Evolutionary conservation across 2,113 vertebrate species (phyloP).

Genomic region (Siniperca knerii): DNA sequence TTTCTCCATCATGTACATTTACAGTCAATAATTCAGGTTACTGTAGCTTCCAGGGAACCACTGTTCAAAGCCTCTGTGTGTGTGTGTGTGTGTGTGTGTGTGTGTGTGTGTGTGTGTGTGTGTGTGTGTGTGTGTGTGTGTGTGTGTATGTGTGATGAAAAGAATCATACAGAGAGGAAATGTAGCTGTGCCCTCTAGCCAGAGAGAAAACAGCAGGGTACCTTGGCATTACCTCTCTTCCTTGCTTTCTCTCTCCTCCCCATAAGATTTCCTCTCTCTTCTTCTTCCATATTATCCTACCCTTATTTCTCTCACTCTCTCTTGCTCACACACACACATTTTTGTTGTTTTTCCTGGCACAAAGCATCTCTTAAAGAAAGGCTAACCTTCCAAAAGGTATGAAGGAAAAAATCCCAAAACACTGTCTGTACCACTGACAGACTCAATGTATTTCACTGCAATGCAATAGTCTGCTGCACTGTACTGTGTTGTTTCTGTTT

Average conservation of each 20-base stretch:
- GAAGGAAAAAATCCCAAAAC: conserved; percentile 33
- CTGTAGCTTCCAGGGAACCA: conserved; percentile 13
- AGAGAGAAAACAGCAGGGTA: conserved; percentile 60
- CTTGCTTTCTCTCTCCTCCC: conserved; percentile 29
- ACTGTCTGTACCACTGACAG: conserved; percentile 4
- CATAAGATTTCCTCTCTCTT: conserved; percentile 50
- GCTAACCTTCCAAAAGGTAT: conserved; percentile 55
- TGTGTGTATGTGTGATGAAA: conserved; percentile 16
- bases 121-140: conserved; percentile 3
- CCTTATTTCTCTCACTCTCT: conserved; percentile 1
- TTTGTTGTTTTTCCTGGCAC: conserved; percentile 32
- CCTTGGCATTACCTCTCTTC: conserved; percentile 57
- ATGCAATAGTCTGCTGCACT: neutral
- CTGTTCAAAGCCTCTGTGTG: conserved; percentile 20
- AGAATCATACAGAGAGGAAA: conserved; percentile 43
- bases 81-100: conserved; percentile 3
- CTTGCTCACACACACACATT: conserved; percentile 5
- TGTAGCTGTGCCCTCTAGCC: conserved; percentile 53
- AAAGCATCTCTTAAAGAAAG: conserved; percentile 33
- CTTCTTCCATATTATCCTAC: conserved; percentile 31
- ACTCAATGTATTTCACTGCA: conserved; percentile 13
- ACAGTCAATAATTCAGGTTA: conserved; percentile 42
- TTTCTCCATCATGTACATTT: conserved; percentile 13
- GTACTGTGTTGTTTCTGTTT: neutral
- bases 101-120: conserved; percentile 5